These are phyloP conservation scores for Patella caerulea DNA, from an alignment of 2,888 invertebrate genomes.

Conservation along the genomic window DNA sequence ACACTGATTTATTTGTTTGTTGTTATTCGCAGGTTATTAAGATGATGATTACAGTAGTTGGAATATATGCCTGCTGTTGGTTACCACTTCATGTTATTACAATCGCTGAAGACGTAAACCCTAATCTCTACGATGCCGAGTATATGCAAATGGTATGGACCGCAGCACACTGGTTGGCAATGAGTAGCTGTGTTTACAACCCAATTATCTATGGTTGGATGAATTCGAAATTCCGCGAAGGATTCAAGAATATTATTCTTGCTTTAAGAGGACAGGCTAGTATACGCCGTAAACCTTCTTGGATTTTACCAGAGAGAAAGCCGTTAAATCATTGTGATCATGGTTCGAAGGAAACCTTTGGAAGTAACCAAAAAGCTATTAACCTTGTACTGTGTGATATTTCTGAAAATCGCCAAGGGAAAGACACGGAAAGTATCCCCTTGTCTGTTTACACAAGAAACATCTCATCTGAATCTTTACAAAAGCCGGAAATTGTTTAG, in stretches of 20 bases:
- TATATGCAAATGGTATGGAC: constrained; percentile 54
- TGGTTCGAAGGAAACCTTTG: too few species aligned
- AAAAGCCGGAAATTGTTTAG: too few species aligned
- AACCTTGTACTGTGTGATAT: too few species aligned
- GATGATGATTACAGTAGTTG: constrained; percentile 90
- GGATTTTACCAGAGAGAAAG: background rate
- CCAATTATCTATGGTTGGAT: constrained; percentile 97
- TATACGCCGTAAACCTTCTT: background rate
- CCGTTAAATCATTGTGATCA: background rate
- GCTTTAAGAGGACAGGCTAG: background rate
- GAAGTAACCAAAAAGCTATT: too few species aligned
- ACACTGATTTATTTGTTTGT: background rate
- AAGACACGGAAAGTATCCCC: too few species aligned
- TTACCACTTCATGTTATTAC: constrained; percentile 93
- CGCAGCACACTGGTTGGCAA: constrained; percentile 83
- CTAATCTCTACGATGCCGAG: constrained; percentile 39
- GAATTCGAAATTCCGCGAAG: constrained; percentile 81
- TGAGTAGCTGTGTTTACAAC: constrained; percentile 97
- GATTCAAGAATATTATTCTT: constrained; percentile 33
- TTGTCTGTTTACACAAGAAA: too few species aligned
- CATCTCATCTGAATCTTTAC: too few species aligned
- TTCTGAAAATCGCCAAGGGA: too few species aligned
- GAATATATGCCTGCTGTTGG: constrained; percentile 95
- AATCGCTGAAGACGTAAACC: constrained; percentile 75
- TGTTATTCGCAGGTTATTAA: constrained; percentile 74